phyloP scores from a whole-genome alignment of 2,113 vertebrate species.

The Tylochromis polylepis region DNA sequence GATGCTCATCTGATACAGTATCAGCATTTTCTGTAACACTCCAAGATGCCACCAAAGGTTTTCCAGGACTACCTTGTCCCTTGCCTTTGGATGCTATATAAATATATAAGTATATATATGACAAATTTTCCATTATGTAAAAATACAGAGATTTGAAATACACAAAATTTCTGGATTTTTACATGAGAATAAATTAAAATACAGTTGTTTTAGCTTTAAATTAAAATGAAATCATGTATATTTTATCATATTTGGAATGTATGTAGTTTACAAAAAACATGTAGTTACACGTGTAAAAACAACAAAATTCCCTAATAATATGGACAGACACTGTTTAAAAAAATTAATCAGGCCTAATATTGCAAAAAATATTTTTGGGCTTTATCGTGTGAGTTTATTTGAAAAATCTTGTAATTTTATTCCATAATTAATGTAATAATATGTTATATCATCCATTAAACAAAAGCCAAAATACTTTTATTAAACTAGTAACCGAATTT shows the following conservation, averaged over 20 bases:
- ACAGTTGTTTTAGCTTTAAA: background rate
- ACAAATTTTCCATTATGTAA: background rate
- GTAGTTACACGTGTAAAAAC: background rate
- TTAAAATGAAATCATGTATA: rapidly evolving
- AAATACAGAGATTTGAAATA: background rate
- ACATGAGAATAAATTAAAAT: background rate
- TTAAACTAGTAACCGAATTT: background rate
- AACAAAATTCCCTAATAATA: rapidly evolving
- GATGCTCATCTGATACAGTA: background rate
- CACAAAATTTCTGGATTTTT: background rate
- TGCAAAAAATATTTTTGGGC: background rate
- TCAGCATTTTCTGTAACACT: background rate
- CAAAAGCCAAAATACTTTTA: background rate
- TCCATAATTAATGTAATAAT: background rate
- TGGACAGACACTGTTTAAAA: background rate
- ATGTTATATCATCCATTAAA: background rate
- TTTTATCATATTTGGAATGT: background rate
- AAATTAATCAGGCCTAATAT: background rate
- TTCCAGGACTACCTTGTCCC: background rate
- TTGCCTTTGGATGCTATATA: background rate
- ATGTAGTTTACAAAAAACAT: background rate
- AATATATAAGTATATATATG: background rate
- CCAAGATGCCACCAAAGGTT: background rate
- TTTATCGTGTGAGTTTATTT: background rate
- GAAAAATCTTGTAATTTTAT: background rate